These are phyloP conservation scores for Meleagris gallopavo DNA, from an alignment of 2,113 vertebrate genomes.

Conservation along the genomic window DNA sequence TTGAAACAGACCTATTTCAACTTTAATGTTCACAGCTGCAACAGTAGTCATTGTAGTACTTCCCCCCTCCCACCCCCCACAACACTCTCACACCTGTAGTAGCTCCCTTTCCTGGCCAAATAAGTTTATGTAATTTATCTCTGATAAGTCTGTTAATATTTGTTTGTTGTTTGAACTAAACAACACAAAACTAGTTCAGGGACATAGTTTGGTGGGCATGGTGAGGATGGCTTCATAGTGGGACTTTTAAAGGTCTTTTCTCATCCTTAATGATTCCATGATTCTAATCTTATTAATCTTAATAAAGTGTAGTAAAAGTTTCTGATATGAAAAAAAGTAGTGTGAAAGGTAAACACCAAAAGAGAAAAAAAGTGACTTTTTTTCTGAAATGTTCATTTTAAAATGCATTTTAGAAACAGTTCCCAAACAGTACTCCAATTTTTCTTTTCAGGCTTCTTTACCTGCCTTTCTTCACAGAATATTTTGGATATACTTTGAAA, in stretches of 20 bases:
- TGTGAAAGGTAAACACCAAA: slow-evolving; percentile 40
- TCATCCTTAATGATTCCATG: too few species aligned
- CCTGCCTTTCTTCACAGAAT: neutral
- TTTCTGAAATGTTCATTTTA: neutral
- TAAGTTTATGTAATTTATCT: neutral
- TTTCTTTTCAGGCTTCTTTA: neutral
- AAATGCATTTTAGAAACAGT: neutral
- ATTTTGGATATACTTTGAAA: neutral
- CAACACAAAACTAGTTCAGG: neutral
- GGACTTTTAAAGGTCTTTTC: too few species aligned
- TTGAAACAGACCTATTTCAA: fast-evolving
- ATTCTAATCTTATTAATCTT: neutral
- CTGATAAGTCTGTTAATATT: neutral
- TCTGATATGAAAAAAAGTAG: slow-evolving; percentile 20
- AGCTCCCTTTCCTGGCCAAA: neutral
- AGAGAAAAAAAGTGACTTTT: neutral
- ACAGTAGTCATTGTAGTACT: neutral
- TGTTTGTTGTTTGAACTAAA: neutral
- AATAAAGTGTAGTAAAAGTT: slow-evolving; percentile 26
- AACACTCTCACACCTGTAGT: neutral
- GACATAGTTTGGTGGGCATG: too few species aligned
- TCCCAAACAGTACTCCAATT: neutral
- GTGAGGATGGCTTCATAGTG: too few species aligned
- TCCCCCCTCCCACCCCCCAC: too few species aligned
- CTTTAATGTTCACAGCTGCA: neutral